Percentiles rank a stretch among this genome's conserved stretches.
Evolutionary conservation across 2,113 vertebrate genomes (phyloP).

Genomic region (Paradoxurus hermaphroditus): DNA sequence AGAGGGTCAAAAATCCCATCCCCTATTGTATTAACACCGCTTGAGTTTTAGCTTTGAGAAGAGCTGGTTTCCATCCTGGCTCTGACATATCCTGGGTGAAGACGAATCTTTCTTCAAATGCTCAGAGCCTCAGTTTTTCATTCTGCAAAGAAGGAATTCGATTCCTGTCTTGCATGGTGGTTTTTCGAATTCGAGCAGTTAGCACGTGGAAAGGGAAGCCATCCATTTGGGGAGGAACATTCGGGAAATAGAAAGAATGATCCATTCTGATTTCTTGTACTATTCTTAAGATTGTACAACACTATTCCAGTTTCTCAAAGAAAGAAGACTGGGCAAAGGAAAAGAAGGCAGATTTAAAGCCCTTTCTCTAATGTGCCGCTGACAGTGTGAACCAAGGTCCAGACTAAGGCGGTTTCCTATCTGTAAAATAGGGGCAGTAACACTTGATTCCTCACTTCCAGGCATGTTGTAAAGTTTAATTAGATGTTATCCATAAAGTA

Average conservation of each 20-base stretch:
- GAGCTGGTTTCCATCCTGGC: not conserved
- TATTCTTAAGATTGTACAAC: not conserved
- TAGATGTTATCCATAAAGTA: slow-evolving; percentile 41
- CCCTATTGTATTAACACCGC: not conserved
- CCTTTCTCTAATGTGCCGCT: not conserved
- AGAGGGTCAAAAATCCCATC: not conserved
- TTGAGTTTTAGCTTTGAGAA: not conserved
- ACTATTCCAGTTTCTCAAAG: not conserved
- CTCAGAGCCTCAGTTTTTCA: not conserved
- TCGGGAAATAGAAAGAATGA: not conserved
- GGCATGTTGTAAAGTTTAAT: slow-evolving; percentile 55
- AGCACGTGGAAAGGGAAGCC: not conserved
- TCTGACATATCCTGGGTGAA: not conserved
- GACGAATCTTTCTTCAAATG: not conserved
- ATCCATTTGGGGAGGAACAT: not conserved
- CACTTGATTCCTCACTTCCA: slow-evolving; percentile 42
- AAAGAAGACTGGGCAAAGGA: not conserved
- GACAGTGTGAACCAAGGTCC: not conserved
- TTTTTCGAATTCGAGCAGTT: not conserved
- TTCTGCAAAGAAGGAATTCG: not conserved
- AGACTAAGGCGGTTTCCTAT: not conserved
- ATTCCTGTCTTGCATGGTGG: not conserved
- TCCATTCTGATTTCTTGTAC: not conserved
- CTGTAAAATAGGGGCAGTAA: not conserved
- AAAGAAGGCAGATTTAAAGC: not conserved